phyloP scores from a whole-genome alignment of 2,797 vertebrate species.

The Sebastes hubbsi region DNA sequence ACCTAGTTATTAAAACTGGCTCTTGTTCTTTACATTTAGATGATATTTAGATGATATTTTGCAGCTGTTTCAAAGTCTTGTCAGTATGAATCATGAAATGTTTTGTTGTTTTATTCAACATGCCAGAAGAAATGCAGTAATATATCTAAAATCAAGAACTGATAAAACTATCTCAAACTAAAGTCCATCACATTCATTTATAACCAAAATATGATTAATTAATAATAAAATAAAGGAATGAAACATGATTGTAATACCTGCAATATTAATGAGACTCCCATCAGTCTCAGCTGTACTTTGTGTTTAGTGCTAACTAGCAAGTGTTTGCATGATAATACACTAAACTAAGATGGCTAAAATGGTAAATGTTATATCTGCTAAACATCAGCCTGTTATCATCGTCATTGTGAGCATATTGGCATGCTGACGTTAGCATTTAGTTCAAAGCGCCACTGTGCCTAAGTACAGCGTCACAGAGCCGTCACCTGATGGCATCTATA shows the following conservation, averaged over 20 bases:
- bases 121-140: neutral
- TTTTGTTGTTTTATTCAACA: neutral
- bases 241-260: neutral
- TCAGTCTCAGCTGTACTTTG: too few species aligned
- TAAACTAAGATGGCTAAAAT: neutral
- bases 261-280: neutral
- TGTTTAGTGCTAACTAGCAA: too few species aligned
- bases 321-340: too few species aligned
- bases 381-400: neutral
- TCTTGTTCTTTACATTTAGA: neutral
- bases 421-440: neutral
- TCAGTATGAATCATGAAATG: neutral
- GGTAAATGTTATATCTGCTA: neutral
- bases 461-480: neutral
- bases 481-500: neutral
- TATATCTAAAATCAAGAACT: neutral
- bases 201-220: neutral
- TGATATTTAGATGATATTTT: neutral
- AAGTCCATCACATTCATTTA: neutral
- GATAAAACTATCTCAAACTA: neutral
- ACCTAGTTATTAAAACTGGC: neutral
- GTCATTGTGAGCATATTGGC: neutral
- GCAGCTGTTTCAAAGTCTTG: neutral
- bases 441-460: neutral
- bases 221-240: neutral